Conservation (phyloP, 2,797 vertebrate species). For the Chelon labrosus region DNA sequence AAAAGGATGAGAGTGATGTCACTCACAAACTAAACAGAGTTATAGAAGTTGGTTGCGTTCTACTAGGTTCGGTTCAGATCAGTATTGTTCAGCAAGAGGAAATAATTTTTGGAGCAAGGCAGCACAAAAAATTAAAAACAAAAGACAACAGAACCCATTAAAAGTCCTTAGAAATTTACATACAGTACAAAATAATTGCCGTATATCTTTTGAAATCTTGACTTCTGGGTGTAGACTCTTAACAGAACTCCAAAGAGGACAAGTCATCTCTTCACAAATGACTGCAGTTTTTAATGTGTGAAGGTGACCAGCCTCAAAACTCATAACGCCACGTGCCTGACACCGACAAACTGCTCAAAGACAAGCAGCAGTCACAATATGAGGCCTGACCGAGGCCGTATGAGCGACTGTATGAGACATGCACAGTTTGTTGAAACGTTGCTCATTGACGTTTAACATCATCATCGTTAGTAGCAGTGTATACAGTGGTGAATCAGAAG, state of each 20-base stretch:
- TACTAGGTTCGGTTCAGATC: neutral
- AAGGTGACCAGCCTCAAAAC: neutral
- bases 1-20: slow-evolving; percentile 2
- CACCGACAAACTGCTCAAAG: neutral
- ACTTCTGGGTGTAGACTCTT: neutral
- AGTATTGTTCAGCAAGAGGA: neutral
- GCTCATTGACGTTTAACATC: neutral
- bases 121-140: neutral
- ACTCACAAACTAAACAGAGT: neutral
- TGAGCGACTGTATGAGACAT: neutral
- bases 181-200: neutral
- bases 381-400: neutral
- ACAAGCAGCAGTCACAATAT: neutral
- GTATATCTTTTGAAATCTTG: neutral
- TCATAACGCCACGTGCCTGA: neutral
- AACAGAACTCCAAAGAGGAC: neutral
- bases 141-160: no score
- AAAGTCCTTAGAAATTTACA: no score
- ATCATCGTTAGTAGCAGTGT: neutral
- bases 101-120: neutral
- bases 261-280: slow-evolving; percentile 2
- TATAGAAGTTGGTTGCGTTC: neutral
- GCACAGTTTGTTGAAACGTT: slow-evolving; percentile 7
- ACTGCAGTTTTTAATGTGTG: neutral
- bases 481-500: neutral